A percentile compares a stretch with the other conserved stretches of the same genome.
These are phyloP conservation scores for Sthenelais limicola DNA, from an alignment of 2,888 invertebrate species.

Conservation along the genomic window DNA sequence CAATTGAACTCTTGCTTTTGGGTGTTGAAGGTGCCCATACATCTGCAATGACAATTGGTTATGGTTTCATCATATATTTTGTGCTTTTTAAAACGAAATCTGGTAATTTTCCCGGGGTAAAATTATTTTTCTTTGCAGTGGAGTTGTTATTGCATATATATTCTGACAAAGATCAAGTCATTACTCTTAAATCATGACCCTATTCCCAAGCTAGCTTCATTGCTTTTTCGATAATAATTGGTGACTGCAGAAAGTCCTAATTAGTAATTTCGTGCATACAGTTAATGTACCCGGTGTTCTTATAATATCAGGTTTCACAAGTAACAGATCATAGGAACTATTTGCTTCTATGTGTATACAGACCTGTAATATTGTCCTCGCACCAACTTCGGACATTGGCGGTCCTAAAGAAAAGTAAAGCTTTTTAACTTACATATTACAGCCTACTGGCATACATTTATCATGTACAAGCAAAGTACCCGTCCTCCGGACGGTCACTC, in stretches of 20 bases:
- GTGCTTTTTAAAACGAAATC: background rate
- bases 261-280: background rate
- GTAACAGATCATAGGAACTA: too few species aligned
- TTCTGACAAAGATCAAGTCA: background rate
- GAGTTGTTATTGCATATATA: background rate
- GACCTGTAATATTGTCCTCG: conserved; percentile 38
- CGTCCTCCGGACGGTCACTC: too few species aligned
- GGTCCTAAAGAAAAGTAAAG: conserved; percentile 25
- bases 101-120: background rate
- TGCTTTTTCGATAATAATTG: too few species aligned
- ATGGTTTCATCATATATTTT: too few species aligned
- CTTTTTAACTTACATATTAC: background rate
- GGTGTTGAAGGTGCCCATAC: conserved; percentile 1
- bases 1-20: background rate
- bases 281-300: background rate
- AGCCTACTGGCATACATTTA: too few species aligned
- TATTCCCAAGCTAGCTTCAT: too few species aligned
- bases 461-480: too few species aligned
- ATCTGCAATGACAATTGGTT: too few species aligned
- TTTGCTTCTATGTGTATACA: background rate
- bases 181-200: too few species aligned
- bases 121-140: background rate
- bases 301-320: too few species aligned
- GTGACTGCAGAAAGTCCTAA: too few species aligned
- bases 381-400: conserved; percentile 2